Percentiles rank a stretch among this genome's conserved stretches.
These are phyloP conservation scores for Aradophagus sp. DNA, from an alignment of 1,140 invertebrate species.

Conservation along the genomic window DNA sequence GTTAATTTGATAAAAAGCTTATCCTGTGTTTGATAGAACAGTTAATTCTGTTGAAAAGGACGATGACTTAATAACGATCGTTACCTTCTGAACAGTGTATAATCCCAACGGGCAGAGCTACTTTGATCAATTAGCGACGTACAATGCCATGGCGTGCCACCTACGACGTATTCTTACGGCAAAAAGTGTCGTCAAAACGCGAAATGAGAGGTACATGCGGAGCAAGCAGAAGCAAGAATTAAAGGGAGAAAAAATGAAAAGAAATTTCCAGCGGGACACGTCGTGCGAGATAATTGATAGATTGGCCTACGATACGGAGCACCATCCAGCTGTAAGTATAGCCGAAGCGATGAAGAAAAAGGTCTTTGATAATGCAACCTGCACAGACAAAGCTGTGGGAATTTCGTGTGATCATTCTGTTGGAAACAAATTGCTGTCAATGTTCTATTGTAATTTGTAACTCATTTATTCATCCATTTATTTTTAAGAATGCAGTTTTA, in stretches of 20 bases:
- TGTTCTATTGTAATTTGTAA: no score
- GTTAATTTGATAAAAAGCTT: no score
- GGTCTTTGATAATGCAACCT: conserved; percentile 21
- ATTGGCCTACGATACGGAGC: conserved; percentile 67
- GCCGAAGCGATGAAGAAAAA: conserved; percentile 1
- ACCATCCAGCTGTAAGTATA: conserved; percentile 67
- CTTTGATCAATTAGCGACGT: conserved; percentile 66
- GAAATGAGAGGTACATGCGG: conserved; percentile 62
- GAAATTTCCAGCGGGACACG: conserved; percentile 32
- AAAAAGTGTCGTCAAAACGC: conserved; percentile 66
- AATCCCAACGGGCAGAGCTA: conserved; percentile 69
- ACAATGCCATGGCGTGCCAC: conserved; percentile 68
- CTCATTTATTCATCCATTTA: no score
- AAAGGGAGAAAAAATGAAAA: conserved; percentile 37
- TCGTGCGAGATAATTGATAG: conserved; percentile 65
- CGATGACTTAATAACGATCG: conserved; percentile 6
- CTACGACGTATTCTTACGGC: conserved; percentile 66
- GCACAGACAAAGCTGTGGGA: no score
- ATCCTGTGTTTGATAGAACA: no score
- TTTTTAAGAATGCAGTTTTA: no score
- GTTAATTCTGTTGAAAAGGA: no score
- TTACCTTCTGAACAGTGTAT: conserved; percentile 25
- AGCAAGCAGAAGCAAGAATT: conserved; percentile 52
- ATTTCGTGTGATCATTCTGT: no score
- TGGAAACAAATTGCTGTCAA: no score